Percentiles rank a stretch among this genome's conserved stretches.
These are phyloP conservation scores for Kryphioiulus occultus DNA, from an alignment of 2,888 invertebrate species.

Conservation along the genomic window DNA sequence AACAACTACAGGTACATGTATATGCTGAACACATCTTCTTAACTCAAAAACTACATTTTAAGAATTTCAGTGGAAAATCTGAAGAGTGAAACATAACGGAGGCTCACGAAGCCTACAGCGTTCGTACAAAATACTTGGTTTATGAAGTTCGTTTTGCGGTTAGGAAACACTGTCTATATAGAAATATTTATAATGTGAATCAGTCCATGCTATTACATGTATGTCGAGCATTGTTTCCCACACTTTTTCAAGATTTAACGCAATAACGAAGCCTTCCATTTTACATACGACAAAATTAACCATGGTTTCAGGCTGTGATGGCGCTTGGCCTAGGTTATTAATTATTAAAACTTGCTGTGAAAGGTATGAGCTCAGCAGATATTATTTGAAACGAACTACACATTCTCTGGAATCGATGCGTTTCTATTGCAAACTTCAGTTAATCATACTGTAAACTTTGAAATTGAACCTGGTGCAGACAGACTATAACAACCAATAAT, in stretches of 20 bases:
- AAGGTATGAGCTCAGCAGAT: too few relatives aligned
- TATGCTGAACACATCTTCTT: constrained; percentile 32
- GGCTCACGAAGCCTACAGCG: background rate
- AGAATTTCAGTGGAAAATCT: background rate
- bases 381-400: too few relatives aligned
- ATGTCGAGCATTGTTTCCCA: background rate
- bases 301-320: background rate
- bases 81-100: background rate
- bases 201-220: background rate
- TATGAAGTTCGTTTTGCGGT: background rate
- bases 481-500: too few relatives aligned
- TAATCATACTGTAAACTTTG: background rate
- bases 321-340: background rate
- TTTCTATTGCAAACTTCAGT: too few relatives aligned
- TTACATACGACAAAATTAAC: background rate
- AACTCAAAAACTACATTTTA: background rate
- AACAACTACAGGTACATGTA: too few relatives aligned
- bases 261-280: background rate
- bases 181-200: background rate
- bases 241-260: background rate
- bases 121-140: background rate
- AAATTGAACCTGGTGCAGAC: background rate
- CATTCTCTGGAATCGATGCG: too few relatives aligned
- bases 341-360: background rate
- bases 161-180: background rate